These are phyloP conservation scores for Acestrorhynchus altus DNA, from an alignment of 2,797 vertebrate species.

Conservation along the genomic window DNA sequence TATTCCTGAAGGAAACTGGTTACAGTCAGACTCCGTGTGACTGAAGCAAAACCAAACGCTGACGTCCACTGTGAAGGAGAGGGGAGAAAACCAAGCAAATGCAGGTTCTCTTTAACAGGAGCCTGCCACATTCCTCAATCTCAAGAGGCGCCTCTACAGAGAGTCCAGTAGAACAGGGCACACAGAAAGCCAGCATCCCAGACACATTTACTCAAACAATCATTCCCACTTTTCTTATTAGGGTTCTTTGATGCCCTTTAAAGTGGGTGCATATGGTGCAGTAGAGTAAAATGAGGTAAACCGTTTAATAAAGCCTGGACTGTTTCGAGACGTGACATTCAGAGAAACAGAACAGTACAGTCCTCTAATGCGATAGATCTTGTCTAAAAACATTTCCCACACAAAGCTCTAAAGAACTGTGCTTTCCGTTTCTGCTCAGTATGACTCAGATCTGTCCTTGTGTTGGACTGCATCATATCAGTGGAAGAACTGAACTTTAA, in stretches of 20 bases:
- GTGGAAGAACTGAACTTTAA: too few species aligned
- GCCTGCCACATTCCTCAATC: conserved; percentile 70
- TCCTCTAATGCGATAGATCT: conserved; percentile 18
- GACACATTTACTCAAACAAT: background rate
- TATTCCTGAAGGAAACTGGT: background rate
- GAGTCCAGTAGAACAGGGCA: conserved; percentile 25
- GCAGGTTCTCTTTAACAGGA: conserved; percentile 61
- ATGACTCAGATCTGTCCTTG: too few species aligned
- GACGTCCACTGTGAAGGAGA: background rate
- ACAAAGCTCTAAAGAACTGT: background rate
- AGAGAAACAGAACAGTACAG: conserved; percentile 19
- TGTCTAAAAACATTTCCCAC: conserved; percentile 6
- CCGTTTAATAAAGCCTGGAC: background rate
- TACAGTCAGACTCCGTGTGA: background rate
- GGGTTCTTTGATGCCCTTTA: too few species aligned
- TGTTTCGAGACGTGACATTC: conserved; percentile 1
- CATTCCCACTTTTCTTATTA: too few species aligned
- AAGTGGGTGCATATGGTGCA: too few species aligned
- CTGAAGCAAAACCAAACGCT: conserved; percentile 11
- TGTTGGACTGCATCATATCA: too few species aligned
- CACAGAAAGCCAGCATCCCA: conserved; percentile 21
- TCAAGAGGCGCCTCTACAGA: conserved; percentile 55
- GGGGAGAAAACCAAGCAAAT: conserved; percentile 26
- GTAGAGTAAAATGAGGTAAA: too few species aligned
- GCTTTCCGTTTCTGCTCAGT: too few species aligned